These are phyloP conservation scores for Andrena cerasifolii DNA, from an alignment of 1,140 invertebrate species.

Conservation along the genomic window DNA sequence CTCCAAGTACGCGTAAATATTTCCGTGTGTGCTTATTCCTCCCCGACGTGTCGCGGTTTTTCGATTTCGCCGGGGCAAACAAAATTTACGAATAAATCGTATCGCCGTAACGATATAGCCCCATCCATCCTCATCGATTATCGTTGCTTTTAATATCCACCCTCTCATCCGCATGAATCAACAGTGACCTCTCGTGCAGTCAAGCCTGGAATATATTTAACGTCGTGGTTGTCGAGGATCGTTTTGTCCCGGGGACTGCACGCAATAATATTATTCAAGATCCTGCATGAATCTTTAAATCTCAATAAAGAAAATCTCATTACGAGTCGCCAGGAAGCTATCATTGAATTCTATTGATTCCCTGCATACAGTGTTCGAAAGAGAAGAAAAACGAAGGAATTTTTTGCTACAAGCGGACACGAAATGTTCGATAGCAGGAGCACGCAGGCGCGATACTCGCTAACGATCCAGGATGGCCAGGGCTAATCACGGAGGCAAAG, in stretches of 20 bases:
- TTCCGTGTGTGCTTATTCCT: slow-evolving; percentile 28
- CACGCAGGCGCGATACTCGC: no score
- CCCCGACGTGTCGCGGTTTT: slow-evolving; percentile 48
- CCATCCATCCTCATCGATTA: slow-evolving; percentile 68
- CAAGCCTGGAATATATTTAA: slow-evolving; percentile 53
- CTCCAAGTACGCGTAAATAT: slow-evolving; percentile 15
- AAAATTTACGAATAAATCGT: slow-evolving; percentile 63
- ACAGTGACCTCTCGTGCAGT: slow-evolving; percentile 40
- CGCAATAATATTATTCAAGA: neutral
- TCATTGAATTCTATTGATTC: no score
- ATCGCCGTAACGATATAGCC: slow-evolving; percentile 58
- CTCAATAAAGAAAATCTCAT: no score
- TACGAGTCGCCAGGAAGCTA: no score
- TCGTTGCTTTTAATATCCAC: slow-evolving; percentile 63
- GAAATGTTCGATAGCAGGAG: no score
- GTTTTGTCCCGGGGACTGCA: neutral
- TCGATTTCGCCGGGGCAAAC: slow-evolving; percentile 59
- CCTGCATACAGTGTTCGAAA: no score
- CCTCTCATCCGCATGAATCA: slow-evolving; percentile 55
- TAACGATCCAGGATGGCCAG: neutral
- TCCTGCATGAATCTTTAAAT: neutral
- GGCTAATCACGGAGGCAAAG: slow-evolving; percentile 25
- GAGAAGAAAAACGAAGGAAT: no score
- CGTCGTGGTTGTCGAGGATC: neutral
- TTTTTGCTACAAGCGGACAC: no score